Percentiles rank a stretch among this genome's conserved stretches.
Evolutionary conservation across 1,140 invertebrate genomes (phyloP).

Genomic region (Reticulitermes speratus): DNA sequence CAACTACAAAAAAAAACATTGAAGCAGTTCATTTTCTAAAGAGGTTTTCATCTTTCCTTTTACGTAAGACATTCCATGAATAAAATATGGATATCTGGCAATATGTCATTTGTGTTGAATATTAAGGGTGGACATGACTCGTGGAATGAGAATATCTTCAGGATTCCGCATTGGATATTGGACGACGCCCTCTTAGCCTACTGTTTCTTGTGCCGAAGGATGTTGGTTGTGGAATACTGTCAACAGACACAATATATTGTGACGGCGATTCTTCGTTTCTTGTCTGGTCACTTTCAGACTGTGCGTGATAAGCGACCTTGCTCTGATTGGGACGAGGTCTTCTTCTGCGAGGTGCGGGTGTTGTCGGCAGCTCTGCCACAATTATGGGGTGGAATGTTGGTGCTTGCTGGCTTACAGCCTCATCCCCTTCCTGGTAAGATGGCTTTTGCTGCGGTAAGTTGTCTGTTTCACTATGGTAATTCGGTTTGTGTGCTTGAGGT

Average conservation of each 20-base stretch:
- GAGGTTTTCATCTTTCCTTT: too few relatives aligned
- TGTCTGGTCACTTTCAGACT: not conserved
- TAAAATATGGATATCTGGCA: too few relatives aligned
- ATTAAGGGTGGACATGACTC: too few relatives aligned
- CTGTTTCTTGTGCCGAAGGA: not conserved
- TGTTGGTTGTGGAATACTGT: conserved; percentile 8
- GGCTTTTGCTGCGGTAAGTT: not conserved
- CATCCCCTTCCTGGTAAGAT: not conserved
- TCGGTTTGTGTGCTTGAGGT: not conserved
- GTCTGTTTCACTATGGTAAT: not conserved
- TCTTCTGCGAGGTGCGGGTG: not conserved
- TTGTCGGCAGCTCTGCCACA: conserved; percentile 2
- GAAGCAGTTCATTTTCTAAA: too few relatives aligned
- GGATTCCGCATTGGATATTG: not conserved
- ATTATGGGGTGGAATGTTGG: not conserved
- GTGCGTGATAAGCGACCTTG: not conserved
- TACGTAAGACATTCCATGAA: too few relatives aligned
- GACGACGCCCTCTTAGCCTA: conserved; percentile 1
- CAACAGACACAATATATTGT: not conserved
- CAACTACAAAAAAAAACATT: too few relatives aligned
- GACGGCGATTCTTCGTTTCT: not conserved
- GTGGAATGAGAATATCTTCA: not conserved
- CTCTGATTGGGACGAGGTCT: not conserved
- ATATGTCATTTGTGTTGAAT: too few relatives aligned
- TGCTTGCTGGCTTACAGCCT: not conserved